Evolutionary conservation across 2,797 vertebrate species (phyloP).

Genomic region (Alcedo quadribrachys): DNA sequence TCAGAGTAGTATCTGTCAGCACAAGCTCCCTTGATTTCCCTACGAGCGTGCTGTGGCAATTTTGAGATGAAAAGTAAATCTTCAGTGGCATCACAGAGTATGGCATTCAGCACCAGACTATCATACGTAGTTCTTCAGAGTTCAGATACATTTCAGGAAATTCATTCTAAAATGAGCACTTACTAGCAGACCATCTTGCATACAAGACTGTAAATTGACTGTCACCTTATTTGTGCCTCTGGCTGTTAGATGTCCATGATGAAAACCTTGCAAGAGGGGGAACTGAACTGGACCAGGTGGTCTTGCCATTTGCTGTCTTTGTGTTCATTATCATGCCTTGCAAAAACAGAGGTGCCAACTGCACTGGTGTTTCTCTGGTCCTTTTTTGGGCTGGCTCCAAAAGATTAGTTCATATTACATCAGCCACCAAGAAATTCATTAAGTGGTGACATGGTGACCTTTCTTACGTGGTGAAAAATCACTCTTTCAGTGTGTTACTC

Average conservation of each 20-base stretch:
- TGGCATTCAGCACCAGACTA: not conserved
- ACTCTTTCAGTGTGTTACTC: not conserved
- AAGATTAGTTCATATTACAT: not conserved
- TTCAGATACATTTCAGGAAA: not conserved
- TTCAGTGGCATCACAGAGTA: not conserved
- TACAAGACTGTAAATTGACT: not conserved
- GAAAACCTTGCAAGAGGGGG: not conserved
- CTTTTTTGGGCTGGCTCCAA: not conserved
- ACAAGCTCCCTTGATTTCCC: not conserved
- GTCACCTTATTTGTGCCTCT: not conserved
- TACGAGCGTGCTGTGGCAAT: rapidly evolving
- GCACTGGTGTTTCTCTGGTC: not conserved
- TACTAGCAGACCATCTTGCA: not conserved
- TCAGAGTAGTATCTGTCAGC: not conserved
- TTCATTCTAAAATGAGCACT: not conserved
- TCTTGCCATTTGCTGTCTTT: not conserved
- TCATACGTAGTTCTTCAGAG: not conserved
- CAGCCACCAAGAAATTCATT: not conserved
- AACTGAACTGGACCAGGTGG: not conserved
- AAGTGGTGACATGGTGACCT: not conserved
- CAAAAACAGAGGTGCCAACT: not conserved
- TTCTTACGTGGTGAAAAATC: not conserved
- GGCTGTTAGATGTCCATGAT: not conserved
- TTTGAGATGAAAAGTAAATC: not conserved
- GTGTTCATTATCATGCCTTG: not conserved